Conservation (phyloP, 2,797 vertebrate genomes). For the Sebastiscus tertius region DNA sequence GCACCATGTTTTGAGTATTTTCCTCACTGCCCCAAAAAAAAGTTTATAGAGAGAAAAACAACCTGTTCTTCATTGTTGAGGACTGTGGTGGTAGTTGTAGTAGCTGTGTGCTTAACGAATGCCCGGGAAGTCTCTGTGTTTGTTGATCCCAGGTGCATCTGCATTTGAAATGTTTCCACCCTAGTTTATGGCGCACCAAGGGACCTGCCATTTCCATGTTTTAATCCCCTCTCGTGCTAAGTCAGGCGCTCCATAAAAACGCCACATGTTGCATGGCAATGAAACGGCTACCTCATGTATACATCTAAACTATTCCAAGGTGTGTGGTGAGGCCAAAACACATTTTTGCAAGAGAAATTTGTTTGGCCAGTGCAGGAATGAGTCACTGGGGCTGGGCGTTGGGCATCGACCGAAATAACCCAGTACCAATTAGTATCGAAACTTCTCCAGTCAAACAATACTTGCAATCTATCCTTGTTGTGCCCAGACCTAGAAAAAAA, state of each 20-base stretch:
- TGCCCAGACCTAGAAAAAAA: not conserved
- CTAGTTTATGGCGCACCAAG: constrained; percentile 78
- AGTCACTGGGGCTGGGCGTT: not conserved
- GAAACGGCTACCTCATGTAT: constrained; percentile 77
- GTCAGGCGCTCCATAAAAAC: constrained; percentile 80
- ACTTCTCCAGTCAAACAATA: no score
- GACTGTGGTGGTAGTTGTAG: constrained; percentile 22
- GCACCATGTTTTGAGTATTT: constrained; percentile 44
- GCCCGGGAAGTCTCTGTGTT: constrained; percentile 60
- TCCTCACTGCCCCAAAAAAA: constrained; percentile 35
- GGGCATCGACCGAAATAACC: not conserved
- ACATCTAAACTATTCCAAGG: constrained; percentile 58
- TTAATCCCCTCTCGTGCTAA: constrained; percentile 79
- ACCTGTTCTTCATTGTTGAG: constrained; percentile 71
- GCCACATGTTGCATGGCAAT: constrained; percentile 80
- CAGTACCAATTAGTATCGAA: accelerated
- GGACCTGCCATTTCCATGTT: constrained; percentile 82
- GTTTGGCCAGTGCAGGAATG: constrained; percentile 4
- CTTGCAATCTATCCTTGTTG: not conserved
- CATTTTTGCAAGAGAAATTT: constrained; percentile 27
- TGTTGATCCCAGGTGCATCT: constrained; percentile 80
- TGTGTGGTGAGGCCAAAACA: constrained; percentile 54
- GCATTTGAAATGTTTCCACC: constrained; percentile 80
- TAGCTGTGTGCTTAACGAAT: constrained; percentile 41
- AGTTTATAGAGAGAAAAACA: constrained; percentile 61